Evolutionary conservation across 1,140 invertebrate species (phyloP), one percentile per base, ranked within the genome.

Genomic region (Arion vulgaris): DNA sequence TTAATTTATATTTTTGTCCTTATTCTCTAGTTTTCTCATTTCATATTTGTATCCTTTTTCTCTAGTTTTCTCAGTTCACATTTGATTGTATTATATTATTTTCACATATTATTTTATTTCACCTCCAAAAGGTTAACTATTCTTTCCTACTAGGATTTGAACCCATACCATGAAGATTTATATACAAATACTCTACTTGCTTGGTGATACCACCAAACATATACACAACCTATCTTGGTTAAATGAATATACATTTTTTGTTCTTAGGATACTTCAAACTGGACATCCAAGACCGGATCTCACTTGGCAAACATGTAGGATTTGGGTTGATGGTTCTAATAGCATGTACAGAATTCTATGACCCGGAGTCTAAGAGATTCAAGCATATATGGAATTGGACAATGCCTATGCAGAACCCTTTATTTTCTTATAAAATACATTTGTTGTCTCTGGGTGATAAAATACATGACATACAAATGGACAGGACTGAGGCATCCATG

Each of bases 261-360:
- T 78, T 71, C 17, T 17, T 49, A 81, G 80, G 71, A 15, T 81
- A 81, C 34, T 74, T 81, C n/a, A 81, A 74, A 36, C 28, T 81
- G 41, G 80, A 81, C 39, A 81, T 81, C 32, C 80, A 81, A 49
- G 80, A 81, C 71, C 5, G 80, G 1, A 81, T 81, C 45, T 81
- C 69, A 1, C 71, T 81, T 45, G 80, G 80, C 23, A 81, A 81
- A 34, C 69, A 81, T 69, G 80, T 81, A 13, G 80, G 80, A 17
- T 81, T 81, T 41, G 80, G 80, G 0, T 49, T 81, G 53, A 81
- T 81, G 80, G 80, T 81, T 2, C 80, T 81, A 19, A 81, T 81
- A 28, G 80, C 80, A 23, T 81, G 80, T n/a, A 81, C 80, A 9
- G 80, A 81, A 71, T 81, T 81, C 34, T 81, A 81, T 45, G 80